Base-by-base conservation (phyloP, 2,113 vertebrate genomes). In the Heterochromis multidens region DNA sequence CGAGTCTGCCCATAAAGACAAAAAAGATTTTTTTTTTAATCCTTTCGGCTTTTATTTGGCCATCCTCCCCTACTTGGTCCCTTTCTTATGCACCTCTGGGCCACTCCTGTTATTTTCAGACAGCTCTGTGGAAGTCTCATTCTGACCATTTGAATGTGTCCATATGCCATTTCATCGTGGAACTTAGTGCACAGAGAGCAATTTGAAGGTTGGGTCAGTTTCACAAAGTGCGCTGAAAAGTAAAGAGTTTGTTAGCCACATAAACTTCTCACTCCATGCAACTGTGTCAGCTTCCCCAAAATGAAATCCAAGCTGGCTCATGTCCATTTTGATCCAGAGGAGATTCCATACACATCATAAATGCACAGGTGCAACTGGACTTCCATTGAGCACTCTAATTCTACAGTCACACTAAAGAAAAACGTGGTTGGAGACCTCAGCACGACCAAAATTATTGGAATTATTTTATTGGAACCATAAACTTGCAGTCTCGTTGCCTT, bases 261-360 rank as follows among this genome's bases (percentile, higher is more conserved):
- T 54, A 19, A 74, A 52, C 17, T 8, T 52, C 70, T 74, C 52
- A 31, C 21, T 31, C 67, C 70, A 74, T 74, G 27, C 70, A 74
- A 74, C 29, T 74, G 52, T 54, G 70, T 54, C 11, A 2, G n/a
- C 17, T 31, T 31, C 25, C 27, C 43, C 46, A 74, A 74, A 74
- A 21, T 54, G 70, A 74, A 74, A 74, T n/a, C 21, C 52, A 27
- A 54, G 46, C 70, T 54, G 27, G 27, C 27, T 74, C 11, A 33
- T 0, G 0, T 21, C 27, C 19, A 54, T 54, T 33, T 31, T 33
- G 46, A 54, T 14, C 33, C 27, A 4, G 46, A 54, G 19, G 70
- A 74, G 46, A 54, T 52, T 54, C 6, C 70, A 74, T 33, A 3
- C 2, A 12, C 17, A 52, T 52, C 43, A 74, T 54, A 33, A 74